Base-by-base conservation (phyloP, 1,140 invertebrate genomes). In the Megalopta genalis region DNA sequence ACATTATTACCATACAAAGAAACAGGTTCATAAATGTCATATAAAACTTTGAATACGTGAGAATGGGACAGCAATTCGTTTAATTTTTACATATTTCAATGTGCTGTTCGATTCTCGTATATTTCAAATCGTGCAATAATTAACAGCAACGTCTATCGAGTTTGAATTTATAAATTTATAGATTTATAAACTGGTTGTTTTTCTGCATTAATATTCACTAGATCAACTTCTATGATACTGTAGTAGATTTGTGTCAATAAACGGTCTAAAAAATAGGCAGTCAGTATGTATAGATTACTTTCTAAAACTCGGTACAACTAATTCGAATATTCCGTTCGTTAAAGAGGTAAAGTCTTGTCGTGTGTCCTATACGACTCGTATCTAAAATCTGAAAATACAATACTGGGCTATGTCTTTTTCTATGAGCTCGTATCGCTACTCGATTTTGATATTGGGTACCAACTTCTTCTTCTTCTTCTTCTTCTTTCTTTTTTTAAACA, bases 1-100 rank as follows among this genome's bases (percentile, higher is more conserved):
- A 57, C 49, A 84, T 72, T 81, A 84, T 72, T 81, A 42, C 57
- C 46, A 49, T 75, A 76, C 32, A 76, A 80, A 76, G 49, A 25
- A 71, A 73, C 25, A 27, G 54, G 25, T n/a, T 78, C 25, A 49
- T 65, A 72, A 57, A 78, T 54, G 54, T 65, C 23, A 46, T 72
- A 72, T 27, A 78, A 64, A 77, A 64, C 37, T 52, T 72, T 64
- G 1, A 32, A 49, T 71, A 70, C 46, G 39, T 18, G 32, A 42
- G 1, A 18, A 27, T 25, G 23, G 12, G 12, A 66, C 32, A 72
- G 49, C 21, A 57, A 64, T 72, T 3, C 18, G 70, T 46, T 37
- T n/a, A n/a, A 18, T 62, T 4, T 63, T 32, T 21, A 63, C 37
- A 6, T 6, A 32, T 46, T 25, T 32, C 7, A 18, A 42, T 14